phyloP scores from a whole-genome alignment of 2,113 vertebrate species.

The Trochalopteron elliotii region DNA sequence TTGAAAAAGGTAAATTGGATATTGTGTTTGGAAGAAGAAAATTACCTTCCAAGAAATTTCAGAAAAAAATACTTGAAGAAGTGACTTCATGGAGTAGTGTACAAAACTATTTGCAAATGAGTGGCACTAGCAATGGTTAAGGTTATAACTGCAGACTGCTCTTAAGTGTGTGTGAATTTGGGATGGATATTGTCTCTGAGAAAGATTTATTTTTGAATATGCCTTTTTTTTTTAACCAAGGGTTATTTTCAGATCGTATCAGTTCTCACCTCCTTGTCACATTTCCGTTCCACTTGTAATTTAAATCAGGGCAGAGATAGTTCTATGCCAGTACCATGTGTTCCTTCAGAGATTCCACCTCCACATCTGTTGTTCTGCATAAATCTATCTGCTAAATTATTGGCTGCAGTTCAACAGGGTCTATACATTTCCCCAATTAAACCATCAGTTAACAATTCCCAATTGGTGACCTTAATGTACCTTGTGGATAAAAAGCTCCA shows the following conservation, averaged over 20 bases:
- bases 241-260: constrained; percentile 6
- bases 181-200: background rate
- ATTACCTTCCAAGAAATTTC: background rate
- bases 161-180: background rate
- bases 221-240: background rate
- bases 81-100: background rate
- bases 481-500: constrained; percentile 39
- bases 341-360: constrained; percentile 47
- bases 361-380: constrained; percentile 62
- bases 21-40: background rate
- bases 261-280: constrained; percentile 27
- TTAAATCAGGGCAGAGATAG: constrained; percentile 38
- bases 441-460: constrained; percentile 59
- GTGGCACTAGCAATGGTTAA: background rate
- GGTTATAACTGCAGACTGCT: background rate
- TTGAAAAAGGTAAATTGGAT: background rate
- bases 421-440: constrained; percentile 66
- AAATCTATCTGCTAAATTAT: constrained; percentile 60
- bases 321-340: background rate
- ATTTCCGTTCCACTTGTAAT: constrained; percentile 23
- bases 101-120: background rate
- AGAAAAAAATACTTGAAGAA: background rate
- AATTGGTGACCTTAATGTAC: constrained; percentile 8
- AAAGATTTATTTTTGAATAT: background rate
- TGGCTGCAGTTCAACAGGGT: constrained; percentile 57